phyloP scores from a whole-genome alignment of 2,113 vertebrate genomes.

The Hyperopisus bebe region DNA sequence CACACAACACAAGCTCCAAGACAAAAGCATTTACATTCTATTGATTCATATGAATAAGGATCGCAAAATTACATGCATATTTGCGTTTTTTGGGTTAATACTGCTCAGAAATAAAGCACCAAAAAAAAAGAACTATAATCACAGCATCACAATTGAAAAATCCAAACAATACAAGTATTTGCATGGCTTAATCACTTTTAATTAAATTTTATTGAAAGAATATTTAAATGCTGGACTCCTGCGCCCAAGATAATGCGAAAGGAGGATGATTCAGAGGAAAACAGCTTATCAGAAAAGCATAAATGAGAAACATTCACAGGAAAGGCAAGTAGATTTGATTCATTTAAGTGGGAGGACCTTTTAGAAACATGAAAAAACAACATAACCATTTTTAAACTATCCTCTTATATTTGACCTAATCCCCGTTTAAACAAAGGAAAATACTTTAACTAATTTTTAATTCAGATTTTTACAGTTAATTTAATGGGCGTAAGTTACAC shows the following conservation, averaged over 20 bases:
- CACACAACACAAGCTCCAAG: neutral
- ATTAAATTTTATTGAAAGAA: constrained; percentile 10
- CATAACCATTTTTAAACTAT: neutral
- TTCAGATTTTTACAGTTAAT: neutral
- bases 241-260: neutral
- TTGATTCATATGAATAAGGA: neutral
- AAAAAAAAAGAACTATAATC: neutral
- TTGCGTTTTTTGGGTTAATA: neutral
- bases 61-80: neutral
- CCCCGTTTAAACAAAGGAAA: neutral
- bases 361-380: neutral
- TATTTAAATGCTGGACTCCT: neutral
- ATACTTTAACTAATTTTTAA: neutral
- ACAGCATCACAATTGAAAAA: neutral
- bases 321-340: neutral
- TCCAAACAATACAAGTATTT: neutral
- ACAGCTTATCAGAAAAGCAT: neutral
- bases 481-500: neutral
- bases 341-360: neutral
- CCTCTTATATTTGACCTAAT: neutral
- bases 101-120: neutral
- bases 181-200: constrained; percentile 5
- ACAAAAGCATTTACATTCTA: neutral
- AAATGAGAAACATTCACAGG: neutral
- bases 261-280: neutral